These are phyloP conservation scores for Desmophyllum pertusum DNA, from an alignment of 92 coral and sea anemone genomes.

Conservation along the genomic window DNA sequence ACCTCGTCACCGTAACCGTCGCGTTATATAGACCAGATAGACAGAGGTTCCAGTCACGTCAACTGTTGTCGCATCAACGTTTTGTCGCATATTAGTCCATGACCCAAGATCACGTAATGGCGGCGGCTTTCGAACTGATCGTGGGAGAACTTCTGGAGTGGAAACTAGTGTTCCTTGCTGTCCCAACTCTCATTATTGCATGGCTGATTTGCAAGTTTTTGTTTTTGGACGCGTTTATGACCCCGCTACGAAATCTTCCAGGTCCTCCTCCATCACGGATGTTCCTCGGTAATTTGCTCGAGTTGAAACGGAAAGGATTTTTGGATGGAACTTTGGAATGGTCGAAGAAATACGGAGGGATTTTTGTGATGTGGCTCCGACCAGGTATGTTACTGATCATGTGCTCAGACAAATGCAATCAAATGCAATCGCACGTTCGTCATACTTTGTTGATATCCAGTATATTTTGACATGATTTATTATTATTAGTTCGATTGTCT, in stretches of 20 bases:
- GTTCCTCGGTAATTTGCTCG: neutral
- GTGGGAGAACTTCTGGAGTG: neutral
- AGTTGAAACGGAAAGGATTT: neutral
- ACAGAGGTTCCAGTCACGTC: no score
- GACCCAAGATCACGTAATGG: no score
- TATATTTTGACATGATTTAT: no score
- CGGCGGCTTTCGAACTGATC: neutral
- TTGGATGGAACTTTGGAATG: neutral
- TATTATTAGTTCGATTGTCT: no score
- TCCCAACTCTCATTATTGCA: neutral
- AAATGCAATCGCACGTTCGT: no score
- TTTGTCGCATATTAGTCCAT: no score
- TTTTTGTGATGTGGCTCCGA: slow-evolving; percentile 1
- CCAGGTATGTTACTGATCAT: slow-evolving; percentile 6
- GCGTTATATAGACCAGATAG: no score
- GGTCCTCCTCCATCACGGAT: neutral
- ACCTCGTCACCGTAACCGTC: no score
- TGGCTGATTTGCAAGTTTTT: slow-evolving; percentile 10
- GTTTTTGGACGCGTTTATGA: neutral
- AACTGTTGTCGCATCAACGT: no score
- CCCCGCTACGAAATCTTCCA: slow-evolving; percentile 8
- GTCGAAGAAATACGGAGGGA: slow-evolving; percentile 11
- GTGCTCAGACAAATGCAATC: no score
- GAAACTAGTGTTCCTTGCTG: neutral
- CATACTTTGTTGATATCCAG: no score